phyloP scores from a whole-genome alignment of 1,140 invertebrate genomes.

The Homarus americanus region DNA sequence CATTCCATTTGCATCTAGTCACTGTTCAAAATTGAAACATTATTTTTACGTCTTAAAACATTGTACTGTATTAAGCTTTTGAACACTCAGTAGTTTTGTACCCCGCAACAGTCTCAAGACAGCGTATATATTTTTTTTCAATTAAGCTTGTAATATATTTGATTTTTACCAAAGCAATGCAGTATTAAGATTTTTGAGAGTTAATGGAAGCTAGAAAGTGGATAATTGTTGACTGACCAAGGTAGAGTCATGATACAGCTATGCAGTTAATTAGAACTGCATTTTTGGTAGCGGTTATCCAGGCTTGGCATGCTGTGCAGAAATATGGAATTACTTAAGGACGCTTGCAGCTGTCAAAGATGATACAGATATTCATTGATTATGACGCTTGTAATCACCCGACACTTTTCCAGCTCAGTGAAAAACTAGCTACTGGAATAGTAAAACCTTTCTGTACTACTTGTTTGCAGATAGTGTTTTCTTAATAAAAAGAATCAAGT shows the following conservation, averaged over 20 bases:
- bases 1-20: slow-evolving; percentile 62
- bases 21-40: slow-evolving; percentile 20
- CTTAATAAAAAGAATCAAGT: slow-evolving; percentile 62
- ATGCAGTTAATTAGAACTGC: slow-evolving; percentile 19
- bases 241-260: slow-evolving; percentile 3
- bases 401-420: slow-evolving; percentile 50
- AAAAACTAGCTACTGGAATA: slow-evolving; percentile 60
- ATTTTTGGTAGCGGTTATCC: slow-evolving; percentile 47
- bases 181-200: slow-evolving; percentile 3
- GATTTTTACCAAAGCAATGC: slow-evolving; percentile 18
- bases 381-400: slow-evolving; percentile 70
- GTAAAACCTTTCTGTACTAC: slow-evolving; percentile 70
- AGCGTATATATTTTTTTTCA: background rate
- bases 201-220: slow-evolving; percentile 7
- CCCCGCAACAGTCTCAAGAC: background rate
- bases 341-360: slow-evolving; percentile 63
- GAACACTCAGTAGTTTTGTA: slow-evolving; percentile 10
- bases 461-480: slow-evolving; percentile 73
- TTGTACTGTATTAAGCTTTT: background rate
- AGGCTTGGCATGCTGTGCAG: slow-evolving; percentile 59
- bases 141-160: background rate
- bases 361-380: slow-evolving; percentile 67
- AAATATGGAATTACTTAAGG: slow-evolving; percentile 58
- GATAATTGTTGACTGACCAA: background rate
- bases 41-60: background rate